phyloP scores from a whole-genome alignment of 1,140 invertebrate species.

The Cecropterus lyciades region DNA sequence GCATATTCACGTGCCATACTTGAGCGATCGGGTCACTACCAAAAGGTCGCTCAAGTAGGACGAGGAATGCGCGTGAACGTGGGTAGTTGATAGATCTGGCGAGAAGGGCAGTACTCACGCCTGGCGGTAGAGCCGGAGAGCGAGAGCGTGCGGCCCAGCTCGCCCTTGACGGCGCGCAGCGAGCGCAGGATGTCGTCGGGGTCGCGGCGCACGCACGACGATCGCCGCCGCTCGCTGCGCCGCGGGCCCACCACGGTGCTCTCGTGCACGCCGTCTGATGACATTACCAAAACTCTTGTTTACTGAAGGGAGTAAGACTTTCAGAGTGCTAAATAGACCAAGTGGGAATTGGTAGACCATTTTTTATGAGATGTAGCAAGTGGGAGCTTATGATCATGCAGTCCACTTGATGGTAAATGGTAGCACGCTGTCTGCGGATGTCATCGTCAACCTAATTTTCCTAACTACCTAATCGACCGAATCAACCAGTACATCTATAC shows the following conservation, averaged over 20 bases:
- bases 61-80: not conserved
- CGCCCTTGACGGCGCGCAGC: constrained; percentile 91
- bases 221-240: constrained; percentile 89
- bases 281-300: too few species aligned
- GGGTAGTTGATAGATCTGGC: not conserved
- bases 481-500: too few species aligned
- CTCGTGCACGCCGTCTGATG: constrained; percentile 50
- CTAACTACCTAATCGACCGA: too few species aligned
- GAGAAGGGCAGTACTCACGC: constrained; percentile 59
- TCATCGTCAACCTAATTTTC: too few species aligned
- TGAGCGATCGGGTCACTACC: not conserved
- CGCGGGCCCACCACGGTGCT: constrained; percentile 44
- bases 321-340: too few species aligned
- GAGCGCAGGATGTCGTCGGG: constrained; percentile 92
- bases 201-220: constrained; percentile 91
- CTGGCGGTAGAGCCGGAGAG: constrained; percentile 85
- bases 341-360: too few species aligned
- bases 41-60: not conserved
- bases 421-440: too few species aligned
- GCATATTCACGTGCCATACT: not conserved
- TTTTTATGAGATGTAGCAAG: too few species aligned
- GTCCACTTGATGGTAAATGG: too few species aligned
- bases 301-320: too few species aligned
- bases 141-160: constrained; percentile 91
- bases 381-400: too few species aligned